These are phyloP conservation scores for Accipiter cooperii DNA, from an alignment of 2,113 vertebrate genomes.

Conservation along the genomic window DNA sequence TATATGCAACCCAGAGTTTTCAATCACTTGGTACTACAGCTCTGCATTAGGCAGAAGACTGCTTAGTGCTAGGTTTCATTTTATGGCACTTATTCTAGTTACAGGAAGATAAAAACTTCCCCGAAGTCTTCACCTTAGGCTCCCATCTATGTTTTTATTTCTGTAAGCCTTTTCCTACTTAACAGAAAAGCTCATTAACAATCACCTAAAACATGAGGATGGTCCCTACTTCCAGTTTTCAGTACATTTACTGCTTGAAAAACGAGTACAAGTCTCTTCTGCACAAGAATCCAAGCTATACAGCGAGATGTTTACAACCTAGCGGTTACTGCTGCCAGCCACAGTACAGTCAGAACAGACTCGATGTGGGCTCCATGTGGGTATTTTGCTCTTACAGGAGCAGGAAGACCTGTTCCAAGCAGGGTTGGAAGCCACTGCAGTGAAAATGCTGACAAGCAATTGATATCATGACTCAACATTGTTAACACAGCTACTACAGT, in stretches of 20 bases:
- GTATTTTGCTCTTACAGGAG: neutral
- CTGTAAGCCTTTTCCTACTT: neutral
- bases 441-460: neutral
- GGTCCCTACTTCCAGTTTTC: neutral
- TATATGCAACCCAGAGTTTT: neutral
- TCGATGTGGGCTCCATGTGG: fast-evolving
- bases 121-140: neutral
- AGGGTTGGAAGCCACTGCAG: neutral
- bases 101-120: neutral
- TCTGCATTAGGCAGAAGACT: neutral
- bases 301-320: fast-evolving
- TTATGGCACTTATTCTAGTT: neutral
- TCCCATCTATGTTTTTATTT: neutral
- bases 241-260: neutral
- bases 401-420: neutral
- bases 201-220: neutral
- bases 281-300: neutral
- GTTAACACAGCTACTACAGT: neutral
- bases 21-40: neutral
- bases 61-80: neutral
- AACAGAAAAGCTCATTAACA: neutral
- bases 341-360: neutral
- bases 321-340: neutral
- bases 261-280: fast-evolving
- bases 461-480: neutral